Evolutionary conservation across 2,888 invertebrate species (phyloP).

Genomic region (Zhuqinia jingwanae): DNA sequence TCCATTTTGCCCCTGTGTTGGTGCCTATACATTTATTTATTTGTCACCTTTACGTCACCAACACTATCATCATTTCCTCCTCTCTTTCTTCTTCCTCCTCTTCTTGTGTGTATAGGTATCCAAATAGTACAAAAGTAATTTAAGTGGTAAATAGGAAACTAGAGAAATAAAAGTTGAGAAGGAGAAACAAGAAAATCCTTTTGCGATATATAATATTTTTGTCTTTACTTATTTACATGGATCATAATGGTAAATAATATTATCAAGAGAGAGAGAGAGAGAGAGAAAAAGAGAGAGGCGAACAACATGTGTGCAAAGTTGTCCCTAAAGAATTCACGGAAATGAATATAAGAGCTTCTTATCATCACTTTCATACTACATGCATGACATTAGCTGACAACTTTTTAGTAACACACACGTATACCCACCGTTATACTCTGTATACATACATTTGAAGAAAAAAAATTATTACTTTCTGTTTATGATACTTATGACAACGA

Average conservation of each 20-base stretch:
- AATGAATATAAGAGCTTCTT: constrained; percentile 53
- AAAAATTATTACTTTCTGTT: background rate
- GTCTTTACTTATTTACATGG: constrained; percentile 20
- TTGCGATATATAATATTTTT: constrained; percentile 25
- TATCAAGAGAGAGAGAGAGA: constrained; percentile 12
- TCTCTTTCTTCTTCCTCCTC: background rate
- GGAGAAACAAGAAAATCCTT: constrained; percentile 43
- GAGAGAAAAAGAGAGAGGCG: background rate
- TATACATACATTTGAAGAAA: background rate
- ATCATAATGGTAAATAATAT: constrained; percentile 54
- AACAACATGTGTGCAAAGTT: constrained; percentile 72
- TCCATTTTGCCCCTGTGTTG: background rate
- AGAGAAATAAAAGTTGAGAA: background rate
- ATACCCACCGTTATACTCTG: no score
- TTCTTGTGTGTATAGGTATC: background rate
- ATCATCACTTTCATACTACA: constrained; percentile 56
- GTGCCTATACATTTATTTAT: constrained; percentile 50
- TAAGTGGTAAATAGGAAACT: constrained; percentile 1
- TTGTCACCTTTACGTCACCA: constrained; percentile 68
- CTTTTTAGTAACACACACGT: constrained; percentile 54
- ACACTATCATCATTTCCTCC: constrained; percentile 68
- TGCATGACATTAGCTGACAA: constrained; percentile 51
- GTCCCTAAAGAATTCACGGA: constrained; percentile 68
- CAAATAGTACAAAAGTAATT: background rate
- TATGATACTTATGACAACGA: background rate